Percentiles rank a stretch among this genome's conserved stretches.
phyloP scores from a whole-genome alignment of 2,888 invertebrate species.

The Athripsodes cinereus region DNA sequence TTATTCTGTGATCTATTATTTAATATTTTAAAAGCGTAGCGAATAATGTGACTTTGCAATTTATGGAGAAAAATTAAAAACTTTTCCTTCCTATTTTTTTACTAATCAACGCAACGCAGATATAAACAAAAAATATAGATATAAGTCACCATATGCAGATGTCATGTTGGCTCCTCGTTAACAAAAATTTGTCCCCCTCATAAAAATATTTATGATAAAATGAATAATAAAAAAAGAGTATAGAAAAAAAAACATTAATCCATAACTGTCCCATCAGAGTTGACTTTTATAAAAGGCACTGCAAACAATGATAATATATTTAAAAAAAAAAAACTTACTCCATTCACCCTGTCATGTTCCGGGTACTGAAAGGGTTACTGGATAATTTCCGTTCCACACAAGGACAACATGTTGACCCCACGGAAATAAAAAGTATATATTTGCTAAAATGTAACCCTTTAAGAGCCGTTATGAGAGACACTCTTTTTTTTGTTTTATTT shows the following conservation, averaged over 20 bases:
- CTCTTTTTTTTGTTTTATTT: neutral
- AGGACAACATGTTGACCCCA: slow-evolving; percentile 12
- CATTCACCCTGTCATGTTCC: slow-evolving; percentile 9
- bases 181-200: neutral
- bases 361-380: slow-evolving; percentile 23
- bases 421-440: slow-evolving; percentile 11
- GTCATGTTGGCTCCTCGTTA: neutral
- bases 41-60: too few species aligned
- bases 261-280: slow-evolving; percentile 22
- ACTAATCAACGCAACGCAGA: too few species aligned
- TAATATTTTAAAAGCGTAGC: too few species aligned
- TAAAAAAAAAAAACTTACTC: slow-evolving; percentile 5
- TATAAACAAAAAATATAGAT: too few species aligned
- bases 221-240: neutral
- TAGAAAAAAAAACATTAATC: slow-evolving; percentile 16
- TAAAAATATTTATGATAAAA: too few species aligned
- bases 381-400: slow-evolving; percentile 15
- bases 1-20: too few species aligned
- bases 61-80: too few species aligned
- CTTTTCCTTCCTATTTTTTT: too few species aligned
- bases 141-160: too few species aligned
- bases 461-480: too few species aligned
- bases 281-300: slow-evolving; percentile 22
- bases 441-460: neutral
- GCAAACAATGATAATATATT: slow-evolving; percentile 15